phyloP scores from a whole-genome alignment of 2,888 invertebrate genomes.

The Stenichneumon culpator region DNA sequence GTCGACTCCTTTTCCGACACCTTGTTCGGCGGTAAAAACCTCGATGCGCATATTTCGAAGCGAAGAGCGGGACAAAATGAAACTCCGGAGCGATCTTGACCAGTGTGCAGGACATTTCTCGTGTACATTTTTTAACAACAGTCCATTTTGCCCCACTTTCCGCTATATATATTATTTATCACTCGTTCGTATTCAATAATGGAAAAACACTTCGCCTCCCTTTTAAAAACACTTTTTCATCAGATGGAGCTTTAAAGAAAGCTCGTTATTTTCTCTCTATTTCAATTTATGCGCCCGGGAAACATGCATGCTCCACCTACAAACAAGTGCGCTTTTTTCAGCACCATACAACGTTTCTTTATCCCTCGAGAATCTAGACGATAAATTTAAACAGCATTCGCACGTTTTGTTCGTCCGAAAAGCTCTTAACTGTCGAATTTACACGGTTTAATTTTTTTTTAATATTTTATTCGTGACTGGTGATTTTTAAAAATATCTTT shows the following conservation, averaged over 20 bases:
- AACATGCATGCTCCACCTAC: not conserved
- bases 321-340: not conserved
- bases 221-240: not conserved
- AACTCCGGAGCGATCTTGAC: too few species aligned
- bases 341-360: not conserved
- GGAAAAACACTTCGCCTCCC: conserved; percentile 10
- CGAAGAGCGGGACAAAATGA: too few species aligned
- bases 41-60: not conserved
- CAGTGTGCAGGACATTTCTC: too few species aligned
- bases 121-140: not conserved
- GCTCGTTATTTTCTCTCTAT: not conserved
- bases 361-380: conserved; percentile 10
- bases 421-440: not conserved
- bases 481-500: too few species aligned
- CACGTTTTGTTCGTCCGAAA: not conserved
- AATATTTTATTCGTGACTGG: too few species aligned
- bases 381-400: not conserved
- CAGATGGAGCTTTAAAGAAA: conserved; percentile 14
- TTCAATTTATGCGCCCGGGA: not conserved
- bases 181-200: conserved; percentile 23
- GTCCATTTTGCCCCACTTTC: too few species aligned
- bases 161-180: too few species aligned
- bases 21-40: not conserved
- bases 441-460: not conserved
- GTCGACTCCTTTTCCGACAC: conserved; percentile 11